These are phyloP conservation scores for Agrypnus murinus DNA, from an alignment of 2,888 invertebrate genomes.

Conservation along the genomic window DNA sequence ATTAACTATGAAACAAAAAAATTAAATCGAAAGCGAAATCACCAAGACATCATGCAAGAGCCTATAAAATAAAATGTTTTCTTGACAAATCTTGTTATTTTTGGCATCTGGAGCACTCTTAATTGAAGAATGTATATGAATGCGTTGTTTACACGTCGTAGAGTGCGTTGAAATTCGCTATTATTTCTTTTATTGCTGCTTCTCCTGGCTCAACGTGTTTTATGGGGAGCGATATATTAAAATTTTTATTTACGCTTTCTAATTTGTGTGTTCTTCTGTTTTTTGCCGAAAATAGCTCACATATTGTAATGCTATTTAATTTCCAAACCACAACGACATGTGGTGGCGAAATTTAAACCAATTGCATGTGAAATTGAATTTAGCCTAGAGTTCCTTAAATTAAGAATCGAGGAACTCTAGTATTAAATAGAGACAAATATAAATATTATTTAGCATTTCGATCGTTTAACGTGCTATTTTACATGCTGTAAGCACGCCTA, in stretches of 20 bases:
- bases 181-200: slow-evolving; percentile 52
- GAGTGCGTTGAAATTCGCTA: slow-evolving; percentile 54
- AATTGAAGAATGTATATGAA: slow-evolving; percentile 57
- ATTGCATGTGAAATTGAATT: slow-evolving; percentile 29
- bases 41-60: slow-evolving; percentile 28
- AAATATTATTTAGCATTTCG: slow-evolving; percentile 27
- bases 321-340: slow-evolving; percentile 8
- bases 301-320: slow-evolving; percentile 23
- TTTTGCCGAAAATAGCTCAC: slow-evolving; percentile 38
- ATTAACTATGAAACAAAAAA: slow-evolving; percentile 30
- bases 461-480: slow-evolving; percentile 33
- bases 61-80: slow-evolving; percentile 52
- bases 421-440: background rate
- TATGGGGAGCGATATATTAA: slow-evolving; percentile 41
- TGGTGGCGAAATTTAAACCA: slow-evolving; percentile 23
- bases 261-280: slow-evolving; percentile 34
- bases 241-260: slow-evolving; percentile 35
- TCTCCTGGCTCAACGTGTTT: slow-evolving; percentile 33
- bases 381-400: no score
- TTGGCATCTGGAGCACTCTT: slow-evolving; percentile 53
- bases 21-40: slow-evolving; percentile 39
- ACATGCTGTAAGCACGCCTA: slow-evolving; percentile 35
- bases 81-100: slow-evolving; percentile 57
- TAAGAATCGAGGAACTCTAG: no score
- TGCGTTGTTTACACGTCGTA: slow-evolving; percentile 54